Evolutionary conservation across 1,140 invertebrate genomes (phyloP).

Genomic region (Zaprionus tsacasi): DNA sequence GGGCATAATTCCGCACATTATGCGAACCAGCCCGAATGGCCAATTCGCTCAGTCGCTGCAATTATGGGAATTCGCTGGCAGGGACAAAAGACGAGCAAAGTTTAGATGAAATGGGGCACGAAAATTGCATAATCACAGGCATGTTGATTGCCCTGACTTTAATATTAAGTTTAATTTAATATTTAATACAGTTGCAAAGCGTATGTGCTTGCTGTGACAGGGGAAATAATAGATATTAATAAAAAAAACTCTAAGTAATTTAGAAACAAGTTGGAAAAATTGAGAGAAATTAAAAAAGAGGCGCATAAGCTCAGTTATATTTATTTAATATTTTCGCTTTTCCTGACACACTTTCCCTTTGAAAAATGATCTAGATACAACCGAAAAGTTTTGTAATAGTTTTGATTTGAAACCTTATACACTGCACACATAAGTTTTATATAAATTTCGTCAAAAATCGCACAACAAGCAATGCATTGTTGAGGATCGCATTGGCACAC

Average conservation of each 20-base stretch:
- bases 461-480: conserved; percentile 18
- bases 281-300: too few relatives aligned
- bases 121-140: conserved; percentile 5
- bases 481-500: conserved; percentile 13
- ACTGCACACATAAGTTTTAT: not conserved
- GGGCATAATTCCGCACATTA: conserved; percentile 61
- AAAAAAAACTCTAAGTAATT: too few relatives aligned
- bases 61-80: conserved; percentile 23
- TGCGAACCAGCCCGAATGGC: not conserved
- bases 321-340: too few relatives aligned
- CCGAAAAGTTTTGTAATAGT: not conserved
- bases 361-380: not conserved
- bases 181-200: not conserved
- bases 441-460: conserved; percentile 14
- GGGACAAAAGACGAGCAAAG: not conserved
- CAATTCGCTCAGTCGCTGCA: conserved; percentile 6
- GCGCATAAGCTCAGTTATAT: too few relatives aligned
- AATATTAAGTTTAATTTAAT: not conserved
- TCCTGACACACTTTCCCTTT: not conserved
- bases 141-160: not conserved
- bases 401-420: not conserved
- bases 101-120: conserved; percentile 8
- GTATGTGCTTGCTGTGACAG: not conserved
- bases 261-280: too few relatives aligned
- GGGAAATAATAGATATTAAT: too few relatives aligned